A percentile compares a stretch with the other conserved stretches of the same genome.
These are phyloP conservation scores for Erpornis zantholeuca DNA, from an alignment of 2,113 vertebrate species.

Conservation along the genomic window DNA sequence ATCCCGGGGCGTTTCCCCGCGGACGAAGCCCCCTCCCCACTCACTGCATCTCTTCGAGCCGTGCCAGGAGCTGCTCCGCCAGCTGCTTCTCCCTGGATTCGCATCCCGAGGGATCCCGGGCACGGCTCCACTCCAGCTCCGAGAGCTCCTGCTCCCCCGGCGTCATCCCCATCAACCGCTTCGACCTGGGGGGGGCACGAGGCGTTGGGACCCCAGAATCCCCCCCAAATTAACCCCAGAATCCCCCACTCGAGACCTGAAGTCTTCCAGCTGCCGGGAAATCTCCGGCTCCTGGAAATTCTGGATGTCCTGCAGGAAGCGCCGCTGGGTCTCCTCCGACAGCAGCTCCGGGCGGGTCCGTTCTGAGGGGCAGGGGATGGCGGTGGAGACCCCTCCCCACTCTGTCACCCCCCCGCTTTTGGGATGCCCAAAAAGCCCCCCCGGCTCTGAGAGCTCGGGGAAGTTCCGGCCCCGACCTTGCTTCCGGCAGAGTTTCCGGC, in stretches of 20 bases:
- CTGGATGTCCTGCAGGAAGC: not conserved
- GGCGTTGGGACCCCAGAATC: not conserved
- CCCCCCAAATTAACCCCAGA: not conserved
- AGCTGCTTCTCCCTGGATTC: not conserved
- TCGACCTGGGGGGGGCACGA: not conserved
- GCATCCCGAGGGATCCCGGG: not conserved
- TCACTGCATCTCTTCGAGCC: not conserved
- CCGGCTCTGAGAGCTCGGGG: not conserved
- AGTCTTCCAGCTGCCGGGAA: not conserved
- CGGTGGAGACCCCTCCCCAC: not conserved
- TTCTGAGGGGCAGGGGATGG: not conserved
- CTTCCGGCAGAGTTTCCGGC: not conserved
- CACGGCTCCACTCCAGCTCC: not conserved
- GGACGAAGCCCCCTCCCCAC: not conserved
- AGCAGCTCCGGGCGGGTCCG: not conserved
- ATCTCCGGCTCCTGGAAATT: not conserved
- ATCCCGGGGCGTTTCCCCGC: not conserved
- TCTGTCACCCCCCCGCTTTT: too few relatives aligned
- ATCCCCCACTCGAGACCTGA: not conserved
- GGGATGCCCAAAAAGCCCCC: not conserved
- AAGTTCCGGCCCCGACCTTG: not conserved
- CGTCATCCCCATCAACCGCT: not conserved
- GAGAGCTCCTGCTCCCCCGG: not conserved
- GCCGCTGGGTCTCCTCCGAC: not conserved
- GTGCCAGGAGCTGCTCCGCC: not conserved